These are phyloP conservation scores for Diarsia rubi DNA, from an alignment of 2,888 invertebrate species.

Conservation along the genomic window DNA sequence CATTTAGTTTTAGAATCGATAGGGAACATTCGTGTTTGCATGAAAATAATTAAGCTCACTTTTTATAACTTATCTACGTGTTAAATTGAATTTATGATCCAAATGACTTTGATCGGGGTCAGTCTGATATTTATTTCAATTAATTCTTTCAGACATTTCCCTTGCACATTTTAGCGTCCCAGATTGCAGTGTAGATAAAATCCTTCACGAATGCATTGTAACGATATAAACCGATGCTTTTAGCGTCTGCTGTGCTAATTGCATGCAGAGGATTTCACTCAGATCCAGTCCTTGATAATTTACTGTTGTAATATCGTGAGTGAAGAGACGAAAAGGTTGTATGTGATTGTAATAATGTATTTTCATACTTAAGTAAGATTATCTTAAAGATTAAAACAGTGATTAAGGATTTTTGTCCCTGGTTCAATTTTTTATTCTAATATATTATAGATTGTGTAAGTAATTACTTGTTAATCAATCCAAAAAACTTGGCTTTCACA, in stretches of 20 bases:
- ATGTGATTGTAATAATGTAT: slow-evolving; percentile 13
- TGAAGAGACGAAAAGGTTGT: slow-evolving; percentile 37
- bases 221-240: slow-evolving; percentile 73
- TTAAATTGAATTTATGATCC: background rate
- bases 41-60: background rate
- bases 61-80: background rate
- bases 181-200: slow-evolving; percentile 67
- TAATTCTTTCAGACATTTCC: background rate
- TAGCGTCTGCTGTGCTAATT: slow-evolving; percentile 74
- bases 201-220: slow-evolving; percentile 70
- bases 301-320: slow-evolving; percentile 63
- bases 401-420: background rate
- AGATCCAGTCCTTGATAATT: slow-evolving; percentile 69
- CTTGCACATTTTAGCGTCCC: slow-evolving; percentile 55
- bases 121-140: background rate
- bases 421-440: too few relatives aligned
- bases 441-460: too few relatives aligned
- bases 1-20: background rate
- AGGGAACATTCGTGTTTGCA: background rate
- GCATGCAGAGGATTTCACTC: slow-evolving; percentile 69
- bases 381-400: background rate
- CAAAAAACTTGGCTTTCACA: background rate
- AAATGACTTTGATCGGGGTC: background rate
- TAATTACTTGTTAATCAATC: too few relatives aligned
- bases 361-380: background rate